Evolutionary conservation across 2,113 vertebrate genomes (phyloP), one percentile per base, ranked within the genome.

Genomic region (Calonectris borealis): DNA sequence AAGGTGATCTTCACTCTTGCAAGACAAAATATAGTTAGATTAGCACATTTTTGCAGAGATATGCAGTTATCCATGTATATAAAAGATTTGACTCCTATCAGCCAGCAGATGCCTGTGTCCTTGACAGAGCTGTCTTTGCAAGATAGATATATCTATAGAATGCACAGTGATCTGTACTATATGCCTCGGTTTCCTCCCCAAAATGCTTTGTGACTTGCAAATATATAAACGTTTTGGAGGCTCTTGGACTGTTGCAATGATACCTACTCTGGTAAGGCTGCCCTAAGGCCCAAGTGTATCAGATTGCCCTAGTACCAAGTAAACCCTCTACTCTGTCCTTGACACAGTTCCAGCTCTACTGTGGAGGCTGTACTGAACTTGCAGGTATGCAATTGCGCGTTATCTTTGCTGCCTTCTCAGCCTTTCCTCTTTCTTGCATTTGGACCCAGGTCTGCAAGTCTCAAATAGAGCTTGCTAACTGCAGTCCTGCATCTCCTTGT

Each of bases 101-200:
- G 76, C 54, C 40, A 90, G 86, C 93, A 95, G 93, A 88, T 94
- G 84, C 60, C 81, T 32, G 10, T 94, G 94, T 73, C 94, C 81
- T 97, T 97, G 90, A 85, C 81, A 92, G 92, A 95, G 48, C 51
- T 89, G 68, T 38, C 77, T 92, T 92, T 93, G 38, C 65, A 57
- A 36, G 51, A 55, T 19, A 76, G 42, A 44, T 62, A 2, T 8
- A 11, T 20, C 27, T 55, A 1, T 13, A 25, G 65, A 70, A 62
- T 69, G 24, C 34, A 42, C 72, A 69, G 49, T 32, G 29, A 40
- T 60, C 5, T 34, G 24, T 76, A 32, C 26, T 62, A 2, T 54
- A 49, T 81, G 73, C 55, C 6, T 6, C 6, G 5, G 10, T 32
- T 72, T 68, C 62, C 17, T 61, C 31, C 83, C 32, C 22, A 17